Evolutionary conservation across 2,888 invertebrate species (phyloP).

Genomic region (Meliscaeva auricollis): DNA sequence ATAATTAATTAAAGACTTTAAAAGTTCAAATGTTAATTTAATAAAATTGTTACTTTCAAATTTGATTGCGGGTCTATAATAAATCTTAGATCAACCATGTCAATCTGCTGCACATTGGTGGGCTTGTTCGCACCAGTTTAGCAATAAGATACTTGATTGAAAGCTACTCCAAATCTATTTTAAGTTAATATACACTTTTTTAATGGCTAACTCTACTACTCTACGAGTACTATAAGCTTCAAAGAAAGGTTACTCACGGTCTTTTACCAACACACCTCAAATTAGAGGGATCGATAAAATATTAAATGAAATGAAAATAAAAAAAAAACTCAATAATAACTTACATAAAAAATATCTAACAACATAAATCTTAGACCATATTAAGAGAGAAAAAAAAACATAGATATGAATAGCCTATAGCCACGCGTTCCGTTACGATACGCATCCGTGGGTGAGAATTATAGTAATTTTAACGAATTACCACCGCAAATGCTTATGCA

Average conservation of each 20-base stretch:
- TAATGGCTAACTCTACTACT: too few relatives aligned
- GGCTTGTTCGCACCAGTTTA: too few relatives aligned
- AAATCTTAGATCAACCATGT: too few relatives aligned
- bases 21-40: too few relatives aligned
- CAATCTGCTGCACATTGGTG: too few relatives aligned
- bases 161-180: too few relatives aligned
- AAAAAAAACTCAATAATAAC: background rate
- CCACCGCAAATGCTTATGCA: slow-evolving; percentile 50
- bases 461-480: slow-evolving; percentile 63
- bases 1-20: too few relatives aligned
- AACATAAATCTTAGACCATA: background rate
- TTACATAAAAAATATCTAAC: slow-evolving; percentile 1
- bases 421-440: slow-evolving; percentile 66
- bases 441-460: slow-evolving; percentile 70
- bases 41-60: too few relatives aligned
- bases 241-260: background rate
- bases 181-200: too few relatives aligned
- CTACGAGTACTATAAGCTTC: too few relatives aligned
- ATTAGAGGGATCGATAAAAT: background rate
- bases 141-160: too few relatives aligned
- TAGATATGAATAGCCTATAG: background rate
- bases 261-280: background rate
- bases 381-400: background rate
- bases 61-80: too few relatives aligned
- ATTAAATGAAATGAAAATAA: background rate